Evolutionary conservation across 1,140 invertebrate species (phyloP), one percentile per base, ranked within the genome.

Genomic region (Penaeus chinensis): DNA sequence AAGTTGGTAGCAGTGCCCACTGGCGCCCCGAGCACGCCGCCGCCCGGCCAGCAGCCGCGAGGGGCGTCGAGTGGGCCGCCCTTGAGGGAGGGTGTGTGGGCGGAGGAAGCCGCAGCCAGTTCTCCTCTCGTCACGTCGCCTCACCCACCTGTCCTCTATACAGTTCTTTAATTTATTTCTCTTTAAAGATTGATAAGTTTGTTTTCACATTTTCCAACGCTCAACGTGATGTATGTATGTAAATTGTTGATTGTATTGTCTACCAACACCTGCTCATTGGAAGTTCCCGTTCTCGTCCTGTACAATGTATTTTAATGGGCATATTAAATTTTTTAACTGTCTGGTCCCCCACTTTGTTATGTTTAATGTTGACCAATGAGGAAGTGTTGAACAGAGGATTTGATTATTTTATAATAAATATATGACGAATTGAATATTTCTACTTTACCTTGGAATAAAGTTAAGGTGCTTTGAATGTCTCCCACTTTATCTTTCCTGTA

Each of bases 321-420:
- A 84, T 89, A 90, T 86, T 89, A 89, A 90, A 85, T 88, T 89
- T 91, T 90, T 89, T 90, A 85, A 87, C 54, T 78, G 71, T 82
- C 80, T 65, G 79, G 80, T 87, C 66, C 78, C 88, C 78, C 78
- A 88, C 86, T 90, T 90, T 91, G 89, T 90, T 91, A 90, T 90
- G 85, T 91, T 91, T 88, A 90, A 89, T 90, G 89, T 89, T 89
- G 89, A 89, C 85, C 89, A 89, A 89, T 89, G 89, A 89, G 89
- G 89, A 90, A 85, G 88, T 91, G 90, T 90, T 90, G 88, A 89
- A 89, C 89, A 90, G 90, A 91, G 89, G 89, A 91, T 91, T 91
- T 91, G 90, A 91, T 91, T 90, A 91, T 91, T 91, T 91, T 91
- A 91, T 91, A 91, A 91, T 91, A 91, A 91, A 91, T 89, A 89